Percentiles rank a stretch among this genome's conserved stretches.
Conservation (phyloP, 2,113 vertebrate genomes). For the Leiothrix lutea region DNA sequence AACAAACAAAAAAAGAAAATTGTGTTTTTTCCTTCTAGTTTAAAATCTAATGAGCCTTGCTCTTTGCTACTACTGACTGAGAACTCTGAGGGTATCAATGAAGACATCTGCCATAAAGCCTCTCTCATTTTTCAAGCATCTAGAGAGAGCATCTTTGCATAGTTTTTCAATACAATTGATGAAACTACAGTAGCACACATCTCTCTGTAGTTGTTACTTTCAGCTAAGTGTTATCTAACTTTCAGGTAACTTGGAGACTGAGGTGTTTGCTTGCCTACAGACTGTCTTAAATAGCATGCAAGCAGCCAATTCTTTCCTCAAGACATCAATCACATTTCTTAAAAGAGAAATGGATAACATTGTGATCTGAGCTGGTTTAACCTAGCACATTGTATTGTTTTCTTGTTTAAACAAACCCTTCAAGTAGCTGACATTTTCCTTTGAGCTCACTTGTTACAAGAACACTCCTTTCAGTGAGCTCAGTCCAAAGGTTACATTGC, state of each 20-base stretch:
- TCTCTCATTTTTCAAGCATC: neutral
- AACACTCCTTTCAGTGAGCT: neutral
- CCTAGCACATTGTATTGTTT: neutral
- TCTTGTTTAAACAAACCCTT: neutral
- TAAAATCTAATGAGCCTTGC: neutral
- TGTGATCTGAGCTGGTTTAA: conserved; percentile 1
- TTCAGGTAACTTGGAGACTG: neutral
- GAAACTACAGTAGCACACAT: neutral
- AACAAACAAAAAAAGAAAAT: neutral
- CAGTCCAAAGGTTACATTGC: neutral
- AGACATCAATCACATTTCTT: neutral
- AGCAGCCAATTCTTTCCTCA: neutral
- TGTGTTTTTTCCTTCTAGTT: neutral
- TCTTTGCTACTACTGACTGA: neutral
- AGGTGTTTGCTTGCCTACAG: neutral
- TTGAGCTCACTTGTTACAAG: neutral
- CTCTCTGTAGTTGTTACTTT: neutral
- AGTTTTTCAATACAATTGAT: neutral
- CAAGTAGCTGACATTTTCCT: neutral
- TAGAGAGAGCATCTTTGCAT: neutral
- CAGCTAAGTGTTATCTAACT: neutral
- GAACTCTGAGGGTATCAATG: neutral
- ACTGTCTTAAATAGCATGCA: neutral
- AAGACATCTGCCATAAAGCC: neutral
- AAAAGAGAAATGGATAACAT: neutral